phyloP scores from a whole-genome alignment of 1,140 invertebrate genomes.

The Ceratina australensis region DNA sequence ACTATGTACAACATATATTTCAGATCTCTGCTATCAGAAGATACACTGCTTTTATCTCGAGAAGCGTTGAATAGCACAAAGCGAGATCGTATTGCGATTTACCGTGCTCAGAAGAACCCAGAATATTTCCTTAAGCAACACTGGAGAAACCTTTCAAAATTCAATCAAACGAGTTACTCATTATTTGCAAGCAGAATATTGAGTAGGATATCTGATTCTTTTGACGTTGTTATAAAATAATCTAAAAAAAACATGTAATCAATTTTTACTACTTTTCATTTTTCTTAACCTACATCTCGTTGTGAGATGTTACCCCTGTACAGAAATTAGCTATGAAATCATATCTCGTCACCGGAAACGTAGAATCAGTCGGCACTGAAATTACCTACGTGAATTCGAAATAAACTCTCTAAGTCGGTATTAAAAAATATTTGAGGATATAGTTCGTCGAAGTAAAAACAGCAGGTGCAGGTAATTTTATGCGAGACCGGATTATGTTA shows the following conservation, averaged over 20 bases:
- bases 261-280: too few relatives aligned
- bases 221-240: too few relatives aligned
- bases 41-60: neutral
- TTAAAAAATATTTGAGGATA: too few relatives aligned
- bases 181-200: too few relatives aligned
- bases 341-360: neutral
- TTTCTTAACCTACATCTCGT: too few relatives aligned
- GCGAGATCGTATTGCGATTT: neutral
- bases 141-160: neutral
- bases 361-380: neutral
- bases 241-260: too few relatives aligned
- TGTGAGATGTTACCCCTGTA: too few relatives aligned
- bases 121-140: slow-evolving; percentile 9
- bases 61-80: neutral
- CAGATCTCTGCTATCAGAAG: neutral
- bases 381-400: neutral
- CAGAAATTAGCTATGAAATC: neutral
- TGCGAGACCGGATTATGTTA: slow-evolving; percentile 11
- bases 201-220: too few relatives aligned
- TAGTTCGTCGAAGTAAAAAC: neutral
- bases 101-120: neutral
- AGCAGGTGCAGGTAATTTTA: neutral
- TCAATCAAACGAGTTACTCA: neutral
- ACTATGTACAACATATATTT: neutral
- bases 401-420: too few relatives aligned